phyloP scores from a whole-genome alignment of 2,888 invertebrate species.

The Drosophila testacea region DNA sequence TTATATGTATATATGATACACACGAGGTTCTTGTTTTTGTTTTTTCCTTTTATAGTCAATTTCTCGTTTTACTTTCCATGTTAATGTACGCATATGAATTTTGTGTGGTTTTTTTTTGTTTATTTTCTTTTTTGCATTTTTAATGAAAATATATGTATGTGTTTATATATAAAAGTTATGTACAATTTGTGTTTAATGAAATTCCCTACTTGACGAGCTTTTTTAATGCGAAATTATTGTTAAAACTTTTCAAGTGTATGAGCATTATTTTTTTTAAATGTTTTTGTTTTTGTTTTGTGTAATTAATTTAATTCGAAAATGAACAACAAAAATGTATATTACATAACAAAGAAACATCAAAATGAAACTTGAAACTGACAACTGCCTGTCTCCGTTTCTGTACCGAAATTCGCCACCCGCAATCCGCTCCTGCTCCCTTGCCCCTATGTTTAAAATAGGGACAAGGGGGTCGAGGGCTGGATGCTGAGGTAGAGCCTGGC shows the following conservation, averaged over 20 bases:
- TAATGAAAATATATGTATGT: constrained; percentile 71
- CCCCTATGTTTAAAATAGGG: background rate
- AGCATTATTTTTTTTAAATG: constrained; percentile 70
- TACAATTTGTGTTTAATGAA: constrained; percentile 74
- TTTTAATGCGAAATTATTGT: constrained; percentile 78
- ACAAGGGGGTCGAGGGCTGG: background rate
- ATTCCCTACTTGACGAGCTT: constrained; percentile 76
- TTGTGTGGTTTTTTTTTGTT: constrained; percentile 36
- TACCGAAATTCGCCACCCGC: constrained; percentile 20
- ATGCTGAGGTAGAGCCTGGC: constrained; percentile 22
- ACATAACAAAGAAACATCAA: constrained; percentile 62
- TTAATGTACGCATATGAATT: constrained; percentile 51
- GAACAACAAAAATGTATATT: constrained; percentile 61
- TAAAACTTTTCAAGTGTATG: constrained; percentile 83
- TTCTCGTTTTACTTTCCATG: constrained; percentile 54
- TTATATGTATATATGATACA: constrained; percentile 69
- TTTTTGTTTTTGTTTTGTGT: constrained; percentile 31
- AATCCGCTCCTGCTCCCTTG: background rate
- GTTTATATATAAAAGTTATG: constrained; percentile 74
- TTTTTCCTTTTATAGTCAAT: constrained; percentile 56
- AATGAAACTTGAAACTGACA: constrained; percentile 50
- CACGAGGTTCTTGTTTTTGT: constrained; percentile 53
- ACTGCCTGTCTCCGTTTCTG: constrained; percentile 38
- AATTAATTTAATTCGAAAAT: constrained; percentile 56
- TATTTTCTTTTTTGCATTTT: constrained; percentile 62